Evolutionary conservation across 2,113 vertebrate genomes (phyloP), one percentile per base, ranked within the genome.

Genomic region (Seriola dumerili): DNA sequence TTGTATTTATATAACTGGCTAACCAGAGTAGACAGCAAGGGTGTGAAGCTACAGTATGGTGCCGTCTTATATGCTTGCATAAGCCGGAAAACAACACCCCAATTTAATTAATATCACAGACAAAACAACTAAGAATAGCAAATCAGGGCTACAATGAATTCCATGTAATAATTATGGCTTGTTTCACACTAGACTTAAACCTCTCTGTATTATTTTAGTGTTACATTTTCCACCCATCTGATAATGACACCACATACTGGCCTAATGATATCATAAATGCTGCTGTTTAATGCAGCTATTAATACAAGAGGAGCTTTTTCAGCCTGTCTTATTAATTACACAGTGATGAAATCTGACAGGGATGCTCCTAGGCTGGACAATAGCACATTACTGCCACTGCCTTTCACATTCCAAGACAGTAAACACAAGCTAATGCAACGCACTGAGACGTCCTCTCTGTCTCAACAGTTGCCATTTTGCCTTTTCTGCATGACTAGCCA

Each of bases 211-310:
- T 87, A 83, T 89, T 92, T 90, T 90, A 85, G 80, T 84, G 75
- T 79, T 91, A 88, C 66, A 94, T 92, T 86, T 91, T 81, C 81
- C 89, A 91, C 84, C 78, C 66, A 63, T 75, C 78, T 69, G 89
- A 88, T 88, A 93, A 89, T 92, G 80, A 88, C 78, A 81, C 76
- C 72, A 77, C 85, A 90, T 91, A 86, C 75, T 86, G 68, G 86
- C 67, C 84, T 89, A 92, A 93, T 93, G 90, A 93, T 88, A 84
- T 94, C 89, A 91, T 89, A 88, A 93, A 92, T 67, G 78, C 63
- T 72, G 78, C 80, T 52, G 77, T 84, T 89, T 87, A 88, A 78
- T 81, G 58, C 44, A 44, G 73, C 87, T 83, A 79, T 91, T 91
- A 92, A 93, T 88, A 86, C 21, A 7, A 64, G 50, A 55, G 61